Evolutionary conservation across 1,140 invertebrate species (phyloP).

Genomic region (Anadara kagoshimensis): DNA sequence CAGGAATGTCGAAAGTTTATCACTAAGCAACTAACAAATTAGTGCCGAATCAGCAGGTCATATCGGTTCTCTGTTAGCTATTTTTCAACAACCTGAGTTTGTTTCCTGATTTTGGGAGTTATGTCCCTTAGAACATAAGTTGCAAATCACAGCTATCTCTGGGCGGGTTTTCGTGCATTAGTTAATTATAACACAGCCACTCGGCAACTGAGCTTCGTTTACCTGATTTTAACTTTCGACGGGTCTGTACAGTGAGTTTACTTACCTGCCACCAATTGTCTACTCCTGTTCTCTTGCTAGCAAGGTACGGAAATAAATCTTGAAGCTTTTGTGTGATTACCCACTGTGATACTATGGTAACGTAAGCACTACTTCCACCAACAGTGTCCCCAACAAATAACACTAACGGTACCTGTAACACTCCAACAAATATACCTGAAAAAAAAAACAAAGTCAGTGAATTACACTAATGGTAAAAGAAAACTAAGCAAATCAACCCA

Average conservation of each 20-base stretch:
- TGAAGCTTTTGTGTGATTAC: conserved; percentile 52
- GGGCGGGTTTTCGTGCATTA: too few relatives aligned
- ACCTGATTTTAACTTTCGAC: neutral
- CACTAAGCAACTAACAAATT: too few relatives aligned
- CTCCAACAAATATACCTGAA: conserved; percentile 50
- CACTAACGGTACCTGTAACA: conserved; percentile 52
- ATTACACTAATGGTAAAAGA: neutral
- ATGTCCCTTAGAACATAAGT: too few relatives aligned
- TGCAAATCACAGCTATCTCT: too few relatives aligned
- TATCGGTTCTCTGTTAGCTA: too few relatives aligned
- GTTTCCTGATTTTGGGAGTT: too few relatives aligned
- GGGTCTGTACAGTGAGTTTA: too few relatives aligned
- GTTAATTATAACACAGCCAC: too few relatives aligned
- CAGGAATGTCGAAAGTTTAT: too few relatives aligned
- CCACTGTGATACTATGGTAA: conserved; percentile 61
- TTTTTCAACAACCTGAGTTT: too few relatives aligned
- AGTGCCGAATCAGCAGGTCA: too few relatives aligned
- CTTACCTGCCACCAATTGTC: conserved; percentile 63
- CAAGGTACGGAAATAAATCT: conserved; percentile 55
- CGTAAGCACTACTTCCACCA: conserved; percentile 56
- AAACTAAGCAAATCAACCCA: neutral
- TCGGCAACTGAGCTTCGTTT: too few relatives aligned
- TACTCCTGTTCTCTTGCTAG: conserved; percentile 41
- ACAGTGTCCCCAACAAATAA: conserved; percentile 53
- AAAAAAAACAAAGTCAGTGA: neutral